phyloP scores from a whole-genome alignment of 2,888 invertebrate genomes.

The Ophion obscuratus region DNA sequence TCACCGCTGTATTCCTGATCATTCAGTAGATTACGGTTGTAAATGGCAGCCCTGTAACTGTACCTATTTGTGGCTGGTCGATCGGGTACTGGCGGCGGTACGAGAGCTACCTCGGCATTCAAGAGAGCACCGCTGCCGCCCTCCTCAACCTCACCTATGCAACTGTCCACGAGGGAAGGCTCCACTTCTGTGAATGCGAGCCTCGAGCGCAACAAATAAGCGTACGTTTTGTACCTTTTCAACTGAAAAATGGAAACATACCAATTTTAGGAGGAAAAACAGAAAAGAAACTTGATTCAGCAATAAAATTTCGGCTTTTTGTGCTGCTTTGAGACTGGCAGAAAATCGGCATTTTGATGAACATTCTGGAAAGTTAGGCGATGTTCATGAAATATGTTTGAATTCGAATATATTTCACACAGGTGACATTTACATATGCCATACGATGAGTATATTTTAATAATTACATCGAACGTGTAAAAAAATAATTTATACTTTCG shows the following conservation, averaged over 20 bases:
- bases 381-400: too few relatives aligned
- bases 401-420: too few relatives aligned
- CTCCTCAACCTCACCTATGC: slow-evolving; percentile 86
- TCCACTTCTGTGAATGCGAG: slow-evolving; percentile 87
- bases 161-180: slow-evolving; percentile 86
- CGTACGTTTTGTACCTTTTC: slow-evolving; percentile 93
- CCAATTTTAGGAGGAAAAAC: not conserved
- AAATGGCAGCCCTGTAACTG: slow-evolving; percentile 89
- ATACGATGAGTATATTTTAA: too few relatives aligned
- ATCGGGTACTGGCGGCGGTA: slow-evolving; percentile 87
- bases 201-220: slow-evolving; percentile 90
- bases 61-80: slow-evolving; percentile 88
- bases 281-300: not conserved
- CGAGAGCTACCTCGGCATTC: slow-evolving; percentile 81
- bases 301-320: not conserved
- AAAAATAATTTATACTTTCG: too few relatives aligned
- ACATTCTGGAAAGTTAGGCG: not conserved
- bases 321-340: not conserved
- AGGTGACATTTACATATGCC: too few relatives aligned
- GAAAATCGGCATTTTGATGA: not conserved
- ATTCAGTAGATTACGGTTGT: slow-evolving; percentile 87
- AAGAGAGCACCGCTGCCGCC: slow-evolving; percentile 78
- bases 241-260: slow-evolving; percentile 85
- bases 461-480: too few relatives aligned
- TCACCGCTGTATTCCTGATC: slow-evolving; percentile 86